Conservation (phyloP, 2,888 invertebrate species). For the Cinara cedri region DNA sequence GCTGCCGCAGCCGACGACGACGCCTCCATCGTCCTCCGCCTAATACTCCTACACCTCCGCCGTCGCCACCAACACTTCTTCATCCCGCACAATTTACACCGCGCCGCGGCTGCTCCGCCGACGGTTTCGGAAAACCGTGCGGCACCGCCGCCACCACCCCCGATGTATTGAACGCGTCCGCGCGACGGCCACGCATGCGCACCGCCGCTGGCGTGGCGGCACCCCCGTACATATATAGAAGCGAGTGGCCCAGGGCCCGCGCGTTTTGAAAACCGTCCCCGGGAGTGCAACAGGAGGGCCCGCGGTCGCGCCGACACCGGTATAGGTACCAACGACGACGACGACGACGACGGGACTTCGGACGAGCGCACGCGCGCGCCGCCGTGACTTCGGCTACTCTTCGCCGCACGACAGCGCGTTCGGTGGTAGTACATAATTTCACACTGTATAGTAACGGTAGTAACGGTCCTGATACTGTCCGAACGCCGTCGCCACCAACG, state of each 20-base stretch:
- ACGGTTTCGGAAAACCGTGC: neutral
- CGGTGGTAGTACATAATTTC: neutral
- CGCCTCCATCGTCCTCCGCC: neutral
- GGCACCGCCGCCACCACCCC: neutral
- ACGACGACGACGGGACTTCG: neutral
- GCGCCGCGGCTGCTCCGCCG: neutral
- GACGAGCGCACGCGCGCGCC: neutral
- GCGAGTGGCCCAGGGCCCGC: neutral
- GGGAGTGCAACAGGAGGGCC: slow-evolving; percentile 50
- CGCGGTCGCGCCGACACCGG: slow-evolving; percentile 8
- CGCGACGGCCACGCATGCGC: neutral
- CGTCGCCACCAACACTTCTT: no score
- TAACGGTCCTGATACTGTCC: slow-evolving; percentile 41
- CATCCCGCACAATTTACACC: neutral
- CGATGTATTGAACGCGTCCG: slow-evolving; percentile 49
- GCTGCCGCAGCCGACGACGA: neutral
- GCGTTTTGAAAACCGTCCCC: slow-evolving; percentile 17
- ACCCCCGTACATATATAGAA: neutral
- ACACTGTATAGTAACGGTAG: neutral
- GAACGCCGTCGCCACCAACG: neutral
- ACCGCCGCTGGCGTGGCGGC: neutral
- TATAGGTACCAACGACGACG: no score
- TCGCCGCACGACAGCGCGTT: neutral
- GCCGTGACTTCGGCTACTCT: neutral
- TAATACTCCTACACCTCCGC: no score